A percentile compares a stretch with the other conserved stretches of the same genome.
Conservation (phyloP, 2,888 invertebrate species). For the Carterocephalus palaemon region DNA sequence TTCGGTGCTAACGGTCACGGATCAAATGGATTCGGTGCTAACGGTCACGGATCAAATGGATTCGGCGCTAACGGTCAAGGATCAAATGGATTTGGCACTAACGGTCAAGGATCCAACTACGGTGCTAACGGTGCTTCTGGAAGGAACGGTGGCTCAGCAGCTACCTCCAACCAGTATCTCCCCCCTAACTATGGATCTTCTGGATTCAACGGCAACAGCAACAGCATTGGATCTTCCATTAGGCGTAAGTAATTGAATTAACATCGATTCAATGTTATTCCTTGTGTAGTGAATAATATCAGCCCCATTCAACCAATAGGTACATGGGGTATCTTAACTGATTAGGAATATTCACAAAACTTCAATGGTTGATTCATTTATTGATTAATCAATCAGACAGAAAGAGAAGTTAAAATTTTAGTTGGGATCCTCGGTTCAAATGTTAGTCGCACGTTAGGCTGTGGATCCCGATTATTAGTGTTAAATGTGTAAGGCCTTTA, state of each 20-base stretch:
- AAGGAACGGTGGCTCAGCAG: conserved; percentile 37
- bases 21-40: conserved; percentile 26
- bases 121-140: conserved; percentile 33
- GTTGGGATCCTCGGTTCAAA: too few species aligned
- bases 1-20: conserved; percentile 34
- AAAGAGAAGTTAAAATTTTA: too few species aligned
- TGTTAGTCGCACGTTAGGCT: too few species aligned
- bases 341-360: too few species aligned
- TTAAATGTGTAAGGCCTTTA: too few species aligned
- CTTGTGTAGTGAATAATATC: too few species aligned
- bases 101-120: conserved; percentile 29
- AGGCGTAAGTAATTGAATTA: conserved; percentile 29
- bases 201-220: conserved; percentile 32
- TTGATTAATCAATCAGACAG: too few species aligned
- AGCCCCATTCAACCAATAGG: too few species aligned
- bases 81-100: conserved; percentile 32
- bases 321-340: too few species aligned
- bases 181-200: conserved; percentile 59
- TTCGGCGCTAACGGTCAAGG: conserved; percentile 28
- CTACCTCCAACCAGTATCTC: conserved; percentile 64
- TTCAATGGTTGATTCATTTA: too few species aligned
- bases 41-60: conserved; percentile 27
- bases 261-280: too few species aligned
- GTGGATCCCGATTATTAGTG: too few species aligned
- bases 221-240: conserved; percentile 29